Evolutionary conservation across 2,113 vertebrate genomes (phyloP).

Genomic region (Phasianus colchicus): DNA sequence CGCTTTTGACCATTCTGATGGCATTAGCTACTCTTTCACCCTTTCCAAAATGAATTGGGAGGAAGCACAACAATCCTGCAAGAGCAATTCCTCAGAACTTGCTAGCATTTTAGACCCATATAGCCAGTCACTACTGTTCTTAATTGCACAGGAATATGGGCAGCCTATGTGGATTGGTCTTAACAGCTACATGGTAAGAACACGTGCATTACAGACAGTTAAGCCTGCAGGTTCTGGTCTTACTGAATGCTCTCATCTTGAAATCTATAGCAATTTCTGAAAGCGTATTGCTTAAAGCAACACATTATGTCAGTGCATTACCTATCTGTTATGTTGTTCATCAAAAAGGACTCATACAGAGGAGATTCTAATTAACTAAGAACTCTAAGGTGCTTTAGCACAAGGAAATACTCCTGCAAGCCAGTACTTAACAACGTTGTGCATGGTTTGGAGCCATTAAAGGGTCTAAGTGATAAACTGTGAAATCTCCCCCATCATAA

Average conservation of each 20-base stretch:
- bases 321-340: background rate
- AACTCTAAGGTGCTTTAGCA: background rate
- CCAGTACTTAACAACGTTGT: background rate
- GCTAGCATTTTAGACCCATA: constrained; percentile 85
- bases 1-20: constrained; percentile 73
- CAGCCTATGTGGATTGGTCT: constrained; percentile 91
- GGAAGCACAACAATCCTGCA: constrained; percentile 87
- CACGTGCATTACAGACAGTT: background rate
- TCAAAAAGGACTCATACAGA: background rate
- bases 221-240: background rate
- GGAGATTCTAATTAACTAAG: background rate
- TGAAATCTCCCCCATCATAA: background rate
- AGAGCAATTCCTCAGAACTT: constrained; percentile 79
- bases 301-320: background rate
- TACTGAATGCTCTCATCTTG: background rate
- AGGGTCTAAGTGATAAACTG: fast-evolving
- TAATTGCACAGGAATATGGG: constrained; percentile 74
- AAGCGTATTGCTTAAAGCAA: background rate
- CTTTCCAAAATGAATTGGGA: constrained; percentile 85
- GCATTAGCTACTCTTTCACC: constrained; percentile 84
- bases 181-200: constrained; percentile 89
- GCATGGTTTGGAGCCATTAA: background rate
- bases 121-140: constrained; percentile 75
- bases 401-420: background rate
- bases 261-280: background rate